Conservation (phyloP, 2,888 invertebrate genomes). For the Lithosia quadra region DNA sequence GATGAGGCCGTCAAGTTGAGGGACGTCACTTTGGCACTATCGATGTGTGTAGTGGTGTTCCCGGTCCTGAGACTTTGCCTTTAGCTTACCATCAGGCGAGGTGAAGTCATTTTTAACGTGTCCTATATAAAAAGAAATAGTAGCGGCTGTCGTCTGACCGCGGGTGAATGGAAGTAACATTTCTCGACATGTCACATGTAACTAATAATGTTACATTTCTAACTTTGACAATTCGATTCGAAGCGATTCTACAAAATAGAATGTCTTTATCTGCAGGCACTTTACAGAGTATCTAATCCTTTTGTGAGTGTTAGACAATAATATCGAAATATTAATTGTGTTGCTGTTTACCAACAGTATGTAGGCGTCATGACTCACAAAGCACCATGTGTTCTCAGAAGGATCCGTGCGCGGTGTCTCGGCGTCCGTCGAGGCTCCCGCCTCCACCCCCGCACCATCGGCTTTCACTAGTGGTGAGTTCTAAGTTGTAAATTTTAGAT, state of each 20-base stretch:
- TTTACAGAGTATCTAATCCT: not conserved
- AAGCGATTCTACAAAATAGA: too few species aligned
- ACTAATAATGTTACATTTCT: too few species aligned
- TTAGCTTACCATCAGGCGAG: not conserved
- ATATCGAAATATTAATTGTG: not conserved
- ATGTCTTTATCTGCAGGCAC: too few species aligned
- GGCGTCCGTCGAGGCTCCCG: slow-evolving; percentile 82
- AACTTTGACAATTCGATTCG: too few species aligned
- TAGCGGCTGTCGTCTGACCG: too few species aligned
- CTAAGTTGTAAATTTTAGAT: not conserved
- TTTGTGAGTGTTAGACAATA: not conserved
- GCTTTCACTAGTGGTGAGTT: slow-evolving; percentile 81
- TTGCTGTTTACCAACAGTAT: not conserved
- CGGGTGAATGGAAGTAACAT: too few species aligned
- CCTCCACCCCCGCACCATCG: slow-evolving; percentile 83
- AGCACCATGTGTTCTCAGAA: slow-evolving; percentile 67
- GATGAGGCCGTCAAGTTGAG: too few species aligned
- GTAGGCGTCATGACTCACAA: slow-evolving; percentile 23
- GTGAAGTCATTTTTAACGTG: not conserved
- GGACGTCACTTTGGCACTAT: too few species aligned
- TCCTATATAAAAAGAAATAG: too few species aligned
- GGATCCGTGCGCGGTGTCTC: slow-evolving; percentile 78
- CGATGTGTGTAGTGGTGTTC: too few species aligned
- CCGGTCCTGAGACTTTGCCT: too few species aligned
- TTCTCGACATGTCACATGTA: too few species aligned